These are phyloP conservation scores for Pollachius pollachius DNA, from an alignment of 2,113 vertebrate species.

Conservation along the genomic window DNA sequence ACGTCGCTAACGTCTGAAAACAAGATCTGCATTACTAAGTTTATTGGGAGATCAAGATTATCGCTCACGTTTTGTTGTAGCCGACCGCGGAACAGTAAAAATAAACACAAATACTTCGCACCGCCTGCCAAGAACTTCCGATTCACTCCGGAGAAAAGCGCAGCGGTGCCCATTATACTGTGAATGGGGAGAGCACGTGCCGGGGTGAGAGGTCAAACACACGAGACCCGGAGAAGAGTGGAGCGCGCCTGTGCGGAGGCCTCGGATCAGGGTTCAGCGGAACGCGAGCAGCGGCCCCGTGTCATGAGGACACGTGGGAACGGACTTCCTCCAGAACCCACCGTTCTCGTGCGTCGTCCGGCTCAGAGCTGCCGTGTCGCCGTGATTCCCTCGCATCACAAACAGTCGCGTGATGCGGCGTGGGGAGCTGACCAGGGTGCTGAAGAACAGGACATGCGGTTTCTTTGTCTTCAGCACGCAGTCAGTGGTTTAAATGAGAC, in stretches of 20 bases:
- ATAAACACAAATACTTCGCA: slow-evolving; percentile 18
- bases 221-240: slow-evolving; percentile 45
- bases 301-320: background rate
- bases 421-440: slow-evolving; percentile 49
- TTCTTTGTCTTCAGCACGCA: too few relatives aligned
- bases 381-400: background rate
- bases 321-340: too few relatives aligned
- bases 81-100: too few relatives aligned
- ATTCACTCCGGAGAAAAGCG: slow-evolving; percentile 16
- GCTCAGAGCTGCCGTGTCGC: slow-evolving; percentile 1
- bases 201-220: slow-evolving; percentile 57
- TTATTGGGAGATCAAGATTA: too few relatives aligned
- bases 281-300: slow-evolving; percentile 42
- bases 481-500: too few relatives aligned
- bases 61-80: too few relatives aligned
- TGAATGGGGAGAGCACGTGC: slow-evolving; percentile 62
- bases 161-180: slow-evolving; percentile 58
- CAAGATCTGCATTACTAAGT: too few relatives aligned
- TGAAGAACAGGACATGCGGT: slow-evolving; percentile 25
- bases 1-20: too few relatives aligned
- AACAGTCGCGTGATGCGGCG: background rate
- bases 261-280: slow-evolving; percentile 57
- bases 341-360: too few relatives aligned
- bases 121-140: background rate
- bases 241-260: slow-evolving; percentile 38